Conservation (phyloP, 2,113 vertebrate genomes). For the Ophiodon elongatus region DNA sequence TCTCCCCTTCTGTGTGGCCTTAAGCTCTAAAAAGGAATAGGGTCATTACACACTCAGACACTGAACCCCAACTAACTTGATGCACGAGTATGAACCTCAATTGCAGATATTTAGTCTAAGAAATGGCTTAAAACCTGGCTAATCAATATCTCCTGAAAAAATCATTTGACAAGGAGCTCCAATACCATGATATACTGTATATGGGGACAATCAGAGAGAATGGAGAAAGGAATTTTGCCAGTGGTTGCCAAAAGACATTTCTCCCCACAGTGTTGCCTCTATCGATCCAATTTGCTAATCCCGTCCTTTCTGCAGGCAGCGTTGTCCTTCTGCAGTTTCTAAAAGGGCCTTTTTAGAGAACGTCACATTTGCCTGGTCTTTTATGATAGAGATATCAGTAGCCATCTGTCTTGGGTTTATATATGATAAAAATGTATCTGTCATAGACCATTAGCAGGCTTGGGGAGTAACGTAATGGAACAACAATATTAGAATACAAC, state of each 20-base stretch:
- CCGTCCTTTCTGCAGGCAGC: not conserved
- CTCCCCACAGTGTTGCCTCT: not conserved
- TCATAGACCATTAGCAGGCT: not conserved
- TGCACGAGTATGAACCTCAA: not conserved
- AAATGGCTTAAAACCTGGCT: not conserved
- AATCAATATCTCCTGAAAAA: slow-evolving; percentile 15
- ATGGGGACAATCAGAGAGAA: slow-evolving; percentile 16
- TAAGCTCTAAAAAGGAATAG: slow-evolving; percentile 36
- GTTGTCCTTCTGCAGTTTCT: not conserved
- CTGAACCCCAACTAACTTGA: not conserved
- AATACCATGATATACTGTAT: slow-evolving; percentile 5
- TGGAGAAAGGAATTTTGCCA: slow-evolving; percentile 26
- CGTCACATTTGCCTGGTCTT: not conserved
- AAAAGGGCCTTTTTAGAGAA: not conserved
- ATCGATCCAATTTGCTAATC: slow-evolving; percentile 39
- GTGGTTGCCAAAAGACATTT: slow-evolving; percentile 10
- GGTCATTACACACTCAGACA: slow-evolving; percentile 2
- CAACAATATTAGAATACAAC: not conserved
- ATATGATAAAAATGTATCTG: not conserved
- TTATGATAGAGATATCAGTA: not conserved
- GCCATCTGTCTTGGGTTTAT: not conserved
- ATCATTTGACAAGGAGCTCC: not conserved
- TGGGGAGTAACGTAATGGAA: not conserved
- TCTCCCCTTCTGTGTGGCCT: slow-evolving; percentile 39
- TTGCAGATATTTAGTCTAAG: not conserved